These are phyloP conservation scores for Phaethornis superciliosus DNA, from an alignment of 2,113 vertebrate genomes.

Conservation along the genomic window DNA sequence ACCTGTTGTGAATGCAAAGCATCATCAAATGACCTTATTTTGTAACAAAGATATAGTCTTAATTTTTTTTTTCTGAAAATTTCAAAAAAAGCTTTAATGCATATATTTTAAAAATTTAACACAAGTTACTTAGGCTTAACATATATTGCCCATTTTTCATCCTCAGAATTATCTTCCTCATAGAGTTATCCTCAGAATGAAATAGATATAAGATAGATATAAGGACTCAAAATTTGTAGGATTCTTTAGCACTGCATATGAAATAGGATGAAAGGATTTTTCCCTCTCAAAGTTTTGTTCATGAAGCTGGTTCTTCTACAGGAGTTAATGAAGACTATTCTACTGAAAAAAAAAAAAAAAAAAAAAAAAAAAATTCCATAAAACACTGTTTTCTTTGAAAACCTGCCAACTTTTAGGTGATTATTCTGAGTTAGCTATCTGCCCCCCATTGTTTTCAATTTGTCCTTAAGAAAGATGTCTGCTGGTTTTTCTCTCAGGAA, in stretches of 20 bases:
- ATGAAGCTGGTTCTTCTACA: not conserved
- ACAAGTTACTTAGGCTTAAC: not conserved
- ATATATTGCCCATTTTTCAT: not conserved
- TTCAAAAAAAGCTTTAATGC: not conserved
- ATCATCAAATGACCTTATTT: not conserved
- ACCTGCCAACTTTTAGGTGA: not conserved
- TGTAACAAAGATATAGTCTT: not conserved
- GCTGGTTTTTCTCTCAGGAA: not conserved
- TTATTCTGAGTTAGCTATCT: constrained; percentile 12
- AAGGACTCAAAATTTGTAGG: not conserved
- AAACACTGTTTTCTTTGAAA: not conserved
- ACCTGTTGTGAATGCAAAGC: not conserved
- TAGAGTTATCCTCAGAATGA: not conserved
- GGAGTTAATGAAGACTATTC: not conserved
- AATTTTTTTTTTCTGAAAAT: not conserved
- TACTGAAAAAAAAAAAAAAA: not conserved
- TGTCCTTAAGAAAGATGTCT: constrained; percentile 21
- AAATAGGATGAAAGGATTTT: not conserved
- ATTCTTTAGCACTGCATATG: not conserved
- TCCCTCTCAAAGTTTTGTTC: not conserved
- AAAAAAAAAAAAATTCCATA: not conserved
- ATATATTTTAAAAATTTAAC: not conserved
- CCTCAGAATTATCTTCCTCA: not conserved
- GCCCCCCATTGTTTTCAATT: constrained; percentile 31
- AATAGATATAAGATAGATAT: not conserved